phyloP scores from a whole-genome alignment of 2,113 vertebrate species.

The Recurvirostra avosetta region DNA sequence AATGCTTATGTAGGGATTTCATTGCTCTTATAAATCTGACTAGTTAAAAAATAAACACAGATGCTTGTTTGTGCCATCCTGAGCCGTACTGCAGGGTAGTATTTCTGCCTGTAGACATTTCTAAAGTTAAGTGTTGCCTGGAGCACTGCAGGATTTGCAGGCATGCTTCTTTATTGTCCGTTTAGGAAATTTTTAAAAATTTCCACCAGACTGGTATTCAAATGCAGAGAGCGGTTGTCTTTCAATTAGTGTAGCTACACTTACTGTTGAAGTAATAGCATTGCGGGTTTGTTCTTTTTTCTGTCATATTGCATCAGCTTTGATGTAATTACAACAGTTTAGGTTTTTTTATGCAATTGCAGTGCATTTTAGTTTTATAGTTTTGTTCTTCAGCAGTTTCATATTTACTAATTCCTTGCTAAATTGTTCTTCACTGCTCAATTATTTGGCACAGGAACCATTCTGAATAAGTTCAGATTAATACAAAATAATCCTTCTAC shows the following conservation, averaged over 20 bases:
- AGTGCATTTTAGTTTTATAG: background rate
- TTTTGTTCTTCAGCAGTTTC: background rate
- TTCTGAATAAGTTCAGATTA: background rate
- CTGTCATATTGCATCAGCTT: constrained; percentile 25
- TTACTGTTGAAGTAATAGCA: background rate
- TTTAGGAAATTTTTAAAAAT: constrained; percentile 27
- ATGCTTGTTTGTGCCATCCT: constrained; percentile 61
- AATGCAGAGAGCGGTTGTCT: background rate
- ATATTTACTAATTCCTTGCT: constrained; percentile 10
- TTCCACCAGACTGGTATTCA: constrained; percentile 5
- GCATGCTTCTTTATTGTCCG: background rate
- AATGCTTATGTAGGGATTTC: constrained; percentile 57
- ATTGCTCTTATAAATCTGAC: constrained; percentile 55
- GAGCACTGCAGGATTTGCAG: background rate
- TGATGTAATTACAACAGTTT: background rate
- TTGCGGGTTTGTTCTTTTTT: background rate
- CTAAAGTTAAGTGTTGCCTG: background rate
- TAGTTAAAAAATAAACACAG: constrained; percentile 64
- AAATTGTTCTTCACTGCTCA: background rate
- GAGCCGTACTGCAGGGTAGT: background rate
- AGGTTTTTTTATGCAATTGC: background rate
- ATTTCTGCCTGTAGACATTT: constrained; percentile 37
- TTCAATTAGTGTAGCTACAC: background rate
- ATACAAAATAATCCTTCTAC: background rate
- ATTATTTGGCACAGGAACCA: background rate